Percentiles rank a stretch among this genome's conserved stretches.
These are phyloP conservation scores for Phoronis australis DNA, from an alignment of 2,888 invertebrate species.

Conservation along the genomic window DNA sequence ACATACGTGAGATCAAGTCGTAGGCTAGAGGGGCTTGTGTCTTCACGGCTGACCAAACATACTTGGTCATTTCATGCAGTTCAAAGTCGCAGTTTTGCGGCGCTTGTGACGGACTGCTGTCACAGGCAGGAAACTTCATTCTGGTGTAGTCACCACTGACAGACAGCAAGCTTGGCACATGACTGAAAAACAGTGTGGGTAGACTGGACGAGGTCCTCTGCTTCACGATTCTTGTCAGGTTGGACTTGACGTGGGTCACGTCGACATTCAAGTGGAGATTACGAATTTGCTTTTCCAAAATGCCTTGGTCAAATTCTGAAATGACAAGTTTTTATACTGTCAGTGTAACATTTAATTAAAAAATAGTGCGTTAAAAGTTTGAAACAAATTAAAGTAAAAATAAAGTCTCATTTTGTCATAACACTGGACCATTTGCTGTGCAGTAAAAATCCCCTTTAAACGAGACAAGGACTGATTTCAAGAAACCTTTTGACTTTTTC, in stretches of 20 bases:
- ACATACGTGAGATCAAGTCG: constrained; percentile 43
- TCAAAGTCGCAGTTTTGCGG: constrained; percentile 63
- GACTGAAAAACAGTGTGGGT: constrained; percentile 62
- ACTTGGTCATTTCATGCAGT: constrained; percentile 64
- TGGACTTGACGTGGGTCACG: constrained; percentile 66
- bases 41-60: constrained; percentile 61
- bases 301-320: constrained; percentile 14
- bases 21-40: constrained; percentile 55
- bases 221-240: constrained; percentile 54
- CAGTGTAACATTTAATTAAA: no score
- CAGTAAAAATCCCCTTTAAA: no score
- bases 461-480: no score
- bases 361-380: no score
- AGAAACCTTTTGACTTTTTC: constrained; percentile 14
- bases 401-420: no score
- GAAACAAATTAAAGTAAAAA: no score
- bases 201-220: constrained; percentile 36
- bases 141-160: constrained; percentile 56
- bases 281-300: constrained; percentile 57
- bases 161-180: constrained; percentile 61
- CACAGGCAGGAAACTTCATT: constrained; percentile 64
- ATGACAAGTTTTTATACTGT: neutral
- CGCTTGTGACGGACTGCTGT: constrained; percentile 18
- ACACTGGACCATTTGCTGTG: no score
- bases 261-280: constrained; percentile 61